Conservation (phyloP, 2,888 invertebrate genomes). For the Nomada ruficornis region DNA sequence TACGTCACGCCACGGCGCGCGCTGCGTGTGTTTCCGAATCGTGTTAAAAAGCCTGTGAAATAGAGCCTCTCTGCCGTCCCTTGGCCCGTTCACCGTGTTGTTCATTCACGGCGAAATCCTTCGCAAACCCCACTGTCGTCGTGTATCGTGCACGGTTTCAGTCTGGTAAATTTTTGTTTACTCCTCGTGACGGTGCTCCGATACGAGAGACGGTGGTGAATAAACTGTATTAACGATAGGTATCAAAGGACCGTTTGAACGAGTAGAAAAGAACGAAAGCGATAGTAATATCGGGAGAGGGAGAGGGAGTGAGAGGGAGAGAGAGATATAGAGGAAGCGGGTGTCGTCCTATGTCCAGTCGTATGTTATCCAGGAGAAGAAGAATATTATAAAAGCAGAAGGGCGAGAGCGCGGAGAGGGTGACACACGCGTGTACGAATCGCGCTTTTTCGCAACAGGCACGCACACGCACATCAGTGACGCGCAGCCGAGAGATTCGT, state of each 20-base stretch:
- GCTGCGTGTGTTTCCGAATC: slow-evolving; percentile 72
- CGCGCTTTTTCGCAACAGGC: slow-evolving; percentile 18
- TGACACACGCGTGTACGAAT: slow-evolving; percentile 49
- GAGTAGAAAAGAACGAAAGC: too few relatives aligned
- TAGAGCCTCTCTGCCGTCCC: slow-evolving; percentile 45
- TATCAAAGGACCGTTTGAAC: background rate
- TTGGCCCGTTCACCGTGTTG: slow-evolving; percentile 1
- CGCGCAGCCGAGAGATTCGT: slow-evolving; percentile 41
- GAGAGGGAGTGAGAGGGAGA: background rate
- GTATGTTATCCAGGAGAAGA: slow-evolving; percentile 31
- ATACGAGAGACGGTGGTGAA: slow-evolving; percentile 22
- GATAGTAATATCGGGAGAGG: background rate
- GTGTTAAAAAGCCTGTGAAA: slow-evolving; percentile 58
- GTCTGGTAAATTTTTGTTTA: background rate
- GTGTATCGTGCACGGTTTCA: slow-evolving; percentile 22
- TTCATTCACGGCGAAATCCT: slow-evolving; percentile 7
- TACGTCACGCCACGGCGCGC: slow-evolving; percentile 77
- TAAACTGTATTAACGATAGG: slow-evolving; percentile 13
- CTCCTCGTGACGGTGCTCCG: slow-evolving; percentile 24
- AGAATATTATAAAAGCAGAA: slow-evolving; percentile 26
- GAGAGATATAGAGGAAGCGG: background rate
- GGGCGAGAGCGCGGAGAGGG: slow-evolving; percentile 30
- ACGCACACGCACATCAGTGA: slow-evolving; percentile 37
- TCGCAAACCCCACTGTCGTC: background rate
- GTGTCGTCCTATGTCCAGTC: background rate